Evolutionary conservation across 2,888 invertebrate genomes (phyloP), one percentile per base, ranked within the genome.

Genomic region (Lasius platythorax): DNA sequence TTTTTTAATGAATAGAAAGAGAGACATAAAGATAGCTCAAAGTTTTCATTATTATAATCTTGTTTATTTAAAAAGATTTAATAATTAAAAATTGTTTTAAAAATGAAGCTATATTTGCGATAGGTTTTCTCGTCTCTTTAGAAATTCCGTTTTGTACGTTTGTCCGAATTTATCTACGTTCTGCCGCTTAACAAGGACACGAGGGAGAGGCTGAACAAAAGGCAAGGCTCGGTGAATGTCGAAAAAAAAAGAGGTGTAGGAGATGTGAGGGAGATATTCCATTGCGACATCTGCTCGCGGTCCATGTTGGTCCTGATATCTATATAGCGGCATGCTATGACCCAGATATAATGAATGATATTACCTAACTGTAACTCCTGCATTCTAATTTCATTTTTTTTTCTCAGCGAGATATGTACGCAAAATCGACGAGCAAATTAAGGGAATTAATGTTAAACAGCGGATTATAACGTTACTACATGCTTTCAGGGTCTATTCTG

Each of bases 271-370:
- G 88, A 88, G 85, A 87, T 87, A 84, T 84, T 86, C 86, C 78
- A 82, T 92, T 92, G 91, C 92, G 89, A 91, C 92, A 92, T 88
- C 75, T 50, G 50, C 84, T 83, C 85, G 87, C 88, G 91, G 91
- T 91, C 90, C 91, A 91, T 86, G 89, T 92, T 92, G 89, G 89
- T 91, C 87, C 84, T 87, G 91, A 92, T 92, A 92, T 79, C 78
- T 76, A 67, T 53, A 23, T 70, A 78, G 56, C 78, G 68, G 56
- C 56, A 68, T 43, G 64, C 58, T 70, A 43, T 43, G 78, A 79
- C 70, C 78, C 56, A 78, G 70, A 78, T 78, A 43, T n/a, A 79
- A 79, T 43, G 58, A 58, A 33, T 43, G 70, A 79, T 78, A 79
- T 79, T 79, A 58, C 30, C n/a, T 43, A 79, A 70, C 58, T 58